Conservation (phyloP, 92 coral and sea anemone genomes). For the Scolanthus callimorphus region DNA sequence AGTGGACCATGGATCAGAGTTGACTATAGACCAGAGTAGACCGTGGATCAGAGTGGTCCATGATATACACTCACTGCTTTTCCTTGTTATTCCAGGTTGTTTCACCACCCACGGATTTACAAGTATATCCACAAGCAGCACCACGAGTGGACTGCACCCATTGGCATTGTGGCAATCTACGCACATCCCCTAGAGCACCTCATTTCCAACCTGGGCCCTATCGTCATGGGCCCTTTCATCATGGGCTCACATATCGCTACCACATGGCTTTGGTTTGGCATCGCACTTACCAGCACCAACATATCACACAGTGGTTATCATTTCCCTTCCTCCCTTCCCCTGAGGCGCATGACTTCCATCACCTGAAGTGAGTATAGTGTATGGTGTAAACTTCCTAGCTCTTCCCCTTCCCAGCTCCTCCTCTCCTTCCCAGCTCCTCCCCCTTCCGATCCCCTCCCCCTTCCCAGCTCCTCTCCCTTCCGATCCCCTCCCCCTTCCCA, state of each 20-base stretch:
- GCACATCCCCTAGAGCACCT: constrained; percentile 93
- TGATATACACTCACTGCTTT: too few relatives aligned
- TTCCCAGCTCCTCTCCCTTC: too few relatives aligned
- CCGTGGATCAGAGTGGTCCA: too few relatives aligned
- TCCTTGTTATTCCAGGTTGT: too few relatives aligned
- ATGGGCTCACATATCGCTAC: constrained; percentile 99
- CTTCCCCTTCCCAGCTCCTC: too few relatives aligned
- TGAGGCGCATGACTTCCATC: constrained; percentile 98
- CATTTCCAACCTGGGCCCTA: constrained; percentile 76
- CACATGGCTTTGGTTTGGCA: constrained; percentile 85
- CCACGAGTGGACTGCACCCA: constrained; percentile 98
- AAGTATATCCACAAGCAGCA: constrained; percentile 84
- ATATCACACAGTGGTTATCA: constrained; percentile 97
- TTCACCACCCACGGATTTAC: constrained; percentile 93
- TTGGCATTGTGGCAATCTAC: constrained; percentile 76
- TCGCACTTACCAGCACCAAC: constrained; percentile 78
- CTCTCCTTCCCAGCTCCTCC: too few relatives aligned
- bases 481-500: too few relatives aligned
- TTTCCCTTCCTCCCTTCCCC: constrained; percentile 96
- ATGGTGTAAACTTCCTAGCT: too few relatives aligned
- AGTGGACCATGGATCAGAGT: too few relatives aligned
- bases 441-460: too few relatives aligned
- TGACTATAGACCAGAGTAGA: too few relatives aligned
- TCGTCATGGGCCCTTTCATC: constrained; percentile 77
- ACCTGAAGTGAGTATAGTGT: constrained; percentile 94